Base-by-base conservation (phyloP, 2,888 invertebrate genomes). In the Nesidiocoris tenuis region DNA sequence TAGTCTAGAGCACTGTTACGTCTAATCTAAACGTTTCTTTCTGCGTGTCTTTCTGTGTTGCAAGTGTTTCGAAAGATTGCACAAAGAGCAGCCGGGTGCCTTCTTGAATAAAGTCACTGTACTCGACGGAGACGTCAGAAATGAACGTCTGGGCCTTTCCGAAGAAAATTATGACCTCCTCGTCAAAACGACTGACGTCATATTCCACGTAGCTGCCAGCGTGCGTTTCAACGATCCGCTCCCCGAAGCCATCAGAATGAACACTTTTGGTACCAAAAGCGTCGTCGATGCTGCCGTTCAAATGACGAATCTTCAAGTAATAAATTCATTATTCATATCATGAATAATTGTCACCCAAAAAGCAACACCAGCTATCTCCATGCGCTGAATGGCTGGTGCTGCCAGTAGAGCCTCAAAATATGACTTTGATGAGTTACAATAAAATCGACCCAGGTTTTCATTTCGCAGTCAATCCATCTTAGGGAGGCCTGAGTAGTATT, bases 41-140 rank as follows among this genome's bases (percentile, higher is more conserved):
- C n/a, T n/a, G n/a, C n/a, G n/a, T 63, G 18, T 9, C n/a, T 19
- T 21, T 21, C 9, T n/a, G 2, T n/a, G 2, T 3, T n/a, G 19
- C 19, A 82, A 90, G 90, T 84, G 90, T 25, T 91, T 90, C 81
- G 87, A 89, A 63, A 84, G 85, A 65, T 81, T 91, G 1, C 86
- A 87, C 12, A 81, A 83, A 1, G 87, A 88, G 56, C 85, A 84
- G 59, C 90, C 91, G 0, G 83, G 84, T 0, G 81, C 85, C 0
- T 84, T 85, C 7, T 82, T 87, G 3, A 57, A 61, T n/a, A 93
- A 94, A 82, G 84, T 94, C 0, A 85, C 86, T 23, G 87, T 89
- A 0, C 85, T 95, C 0, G 82, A 83, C 0, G 92, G 92, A 0
- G 90, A 92, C 82, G 85, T 87, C 0, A 83, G 83, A 17, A 82